Conservation (phyloP, 2,797 vertebrate genomes). For the Alosa sapidissima region DNA sequence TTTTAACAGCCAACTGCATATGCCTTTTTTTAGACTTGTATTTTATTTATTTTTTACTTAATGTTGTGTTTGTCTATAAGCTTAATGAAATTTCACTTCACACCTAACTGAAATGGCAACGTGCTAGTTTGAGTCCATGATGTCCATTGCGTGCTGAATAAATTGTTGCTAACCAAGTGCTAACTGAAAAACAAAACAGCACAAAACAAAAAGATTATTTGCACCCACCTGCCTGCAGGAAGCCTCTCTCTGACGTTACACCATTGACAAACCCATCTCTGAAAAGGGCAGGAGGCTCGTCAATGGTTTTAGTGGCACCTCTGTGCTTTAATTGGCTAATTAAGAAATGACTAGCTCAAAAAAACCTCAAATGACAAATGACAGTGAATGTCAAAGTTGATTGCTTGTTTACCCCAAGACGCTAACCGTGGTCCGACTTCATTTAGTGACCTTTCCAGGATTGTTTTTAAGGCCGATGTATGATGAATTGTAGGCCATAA, state of each 20-base stretch:
- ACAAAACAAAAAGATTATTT: background rate
- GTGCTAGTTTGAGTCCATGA: no score
- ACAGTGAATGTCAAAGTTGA: background rate
- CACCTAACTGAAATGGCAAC: no score
- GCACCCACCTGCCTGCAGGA: background rate
- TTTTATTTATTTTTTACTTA: no score
- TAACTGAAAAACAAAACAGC: background rate
- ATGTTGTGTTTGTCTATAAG: no score
- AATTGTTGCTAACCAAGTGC: background rate
- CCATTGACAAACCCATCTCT: conserved; percentile 5
- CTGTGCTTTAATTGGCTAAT: background rate
- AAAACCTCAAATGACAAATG: background rate
- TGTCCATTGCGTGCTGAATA: no score
- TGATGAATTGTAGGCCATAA: background rate
- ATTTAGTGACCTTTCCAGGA: background rate
- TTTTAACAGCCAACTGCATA: no score
- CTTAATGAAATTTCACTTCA: no score
- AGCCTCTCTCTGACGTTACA: background rate
- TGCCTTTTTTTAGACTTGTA: no score
- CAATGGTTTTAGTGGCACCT: no score
- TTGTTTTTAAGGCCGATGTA: background rate
- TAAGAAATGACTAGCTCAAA: background rate
- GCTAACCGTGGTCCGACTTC: background rate
- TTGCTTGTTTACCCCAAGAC: background rate
- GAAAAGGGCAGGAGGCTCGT: background rate